These are phyloP conservation scores for Calyptomena viridis DNA, from an alignment of 2,113 vertebrate genomes.

Conservation along the genomic window DNA sequence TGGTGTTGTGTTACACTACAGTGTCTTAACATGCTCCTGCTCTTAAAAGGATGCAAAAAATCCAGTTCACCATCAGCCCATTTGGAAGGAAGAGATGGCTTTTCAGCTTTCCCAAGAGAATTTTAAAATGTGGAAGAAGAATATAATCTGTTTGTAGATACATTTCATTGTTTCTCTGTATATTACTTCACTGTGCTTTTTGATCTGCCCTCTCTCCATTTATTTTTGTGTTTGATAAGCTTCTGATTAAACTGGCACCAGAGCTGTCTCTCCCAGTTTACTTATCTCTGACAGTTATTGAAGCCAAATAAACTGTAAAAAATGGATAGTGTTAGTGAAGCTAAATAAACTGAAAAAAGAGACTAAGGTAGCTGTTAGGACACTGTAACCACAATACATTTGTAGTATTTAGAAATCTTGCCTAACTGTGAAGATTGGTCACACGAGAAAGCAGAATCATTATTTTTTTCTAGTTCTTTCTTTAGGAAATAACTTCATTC, in stretches of 20 bases:
- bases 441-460: neutral
- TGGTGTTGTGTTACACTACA: neutral
- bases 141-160: neutral
- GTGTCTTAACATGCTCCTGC: neutral
- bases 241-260: neutral
- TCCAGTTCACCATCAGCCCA: neutral
- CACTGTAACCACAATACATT: neutral
- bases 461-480: neutral
- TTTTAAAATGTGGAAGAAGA: neutral
- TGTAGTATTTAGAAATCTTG: neutral
- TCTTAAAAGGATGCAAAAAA: neutral
- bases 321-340: neutral
- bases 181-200: neutral
- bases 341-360: neutral
- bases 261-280: neutral
- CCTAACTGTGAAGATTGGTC: neutral
- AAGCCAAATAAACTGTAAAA: neutral
- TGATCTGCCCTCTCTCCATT: neutral
- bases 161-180: neutral
- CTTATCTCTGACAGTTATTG: neutral
- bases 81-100: neutral
- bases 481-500: neutral
- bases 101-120: neutral
- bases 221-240: neutral
- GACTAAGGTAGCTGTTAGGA: neutral